Base-by-base conservation (phyloP, 2,888 invertebrate genomes). In the Drosophila ustulata region DNA sequence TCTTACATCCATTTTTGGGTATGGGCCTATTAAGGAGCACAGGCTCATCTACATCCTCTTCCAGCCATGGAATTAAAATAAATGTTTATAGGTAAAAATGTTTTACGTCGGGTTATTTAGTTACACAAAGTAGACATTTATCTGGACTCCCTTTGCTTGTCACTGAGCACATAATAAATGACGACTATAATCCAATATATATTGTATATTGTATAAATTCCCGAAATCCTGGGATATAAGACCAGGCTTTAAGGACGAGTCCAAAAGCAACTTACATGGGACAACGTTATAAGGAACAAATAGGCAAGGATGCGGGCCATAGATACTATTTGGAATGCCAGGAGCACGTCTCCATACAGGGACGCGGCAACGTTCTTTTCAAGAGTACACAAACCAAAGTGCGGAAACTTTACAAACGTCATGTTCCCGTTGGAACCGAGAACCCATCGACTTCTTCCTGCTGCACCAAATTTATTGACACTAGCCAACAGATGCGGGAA, bases 301-400 rank as follows among this genome's bases (percentile, higher is more conserved):
- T 6, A 18, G 7, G 4, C 7, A 6, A 13, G 1, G 6, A 6
- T 30, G 23, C 32, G 30, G 55, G 30, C 3, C 23, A 41, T n/a
- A 52, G 63, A 6, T 49, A 61, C 25, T 4, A 71, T n/a, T 5
- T 71, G n/a, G 66, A 81, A 26, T 52, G 57, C 0, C 53, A 70
- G 28, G 28, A 81, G n/a, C 57, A 56, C 4, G 23, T 69, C 0
- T 72, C 76, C 1, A 53, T 79, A 3, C 25, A 70, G 8, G 56
- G 39, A 3, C 57, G 50, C 9, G 63, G 70, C 4, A 26, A 37
- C 28, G 6, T 71, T 1, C 49, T 53, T 2, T 61, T 85, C 5
- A 73, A 56, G 30, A 69, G 64, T 0, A 73, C 67, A 0, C 56
- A 72, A 13, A 70, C 78, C 1, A 63, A 73, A n/a, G 51, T 66